Percentiles rank a stretch among this genome's conserved stretches.
Conservation (phyloP, 2,888 invertebrate genomes). For the Sussaba pulchella region DNA sequence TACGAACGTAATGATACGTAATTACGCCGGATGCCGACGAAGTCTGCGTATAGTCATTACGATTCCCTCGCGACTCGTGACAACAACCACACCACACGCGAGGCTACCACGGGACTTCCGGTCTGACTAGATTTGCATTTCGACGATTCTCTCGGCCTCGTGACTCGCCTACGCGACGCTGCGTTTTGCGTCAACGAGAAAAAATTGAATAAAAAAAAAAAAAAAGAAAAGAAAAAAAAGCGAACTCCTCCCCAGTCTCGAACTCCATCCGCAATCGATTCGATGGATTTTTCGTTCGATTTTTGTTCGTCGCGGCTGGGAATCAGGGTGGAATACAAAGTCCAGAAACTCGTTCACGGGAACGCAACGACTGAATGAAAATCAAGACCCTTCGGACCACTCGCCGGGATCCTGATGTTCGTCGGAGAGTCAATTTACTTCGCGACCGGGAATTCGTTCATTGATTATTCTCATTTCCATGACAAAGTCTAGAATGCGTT, state of each 20-base stretch:
- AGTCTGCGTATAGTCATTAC: conserved; percentile 48
- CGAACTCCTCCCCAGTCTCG: conserved; percentile 30
- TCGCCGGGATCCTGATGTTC: not conserved
- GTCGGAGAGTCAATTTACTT: not conserved
- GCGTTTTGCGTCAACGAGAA: conserved; percentile 2
- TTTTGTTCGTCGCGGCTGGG: conserved; percentile 9
- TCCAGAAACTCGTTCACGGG: conserved; percentile 15
- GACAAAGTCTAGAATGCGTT: not conserved
- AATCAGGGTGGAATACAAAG: conserved; percentile 55
- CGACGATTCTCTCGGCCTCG: conserved; percentile 66
- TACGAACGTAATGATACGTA: not conserved
- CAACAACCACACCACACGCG: conserved; percentile 23
- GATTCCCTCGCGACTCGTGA: conserved; percentile 45
- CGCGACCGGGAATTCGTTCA: not conserved
- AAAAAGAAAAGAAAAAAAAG: conserved; percentile 48
- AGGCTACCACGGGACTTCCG: conserved; percentile 49
- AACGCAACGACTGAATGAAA: not conserved
- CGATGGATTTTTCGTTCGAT: not conserved
- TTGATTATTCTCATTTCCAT: not conserved
- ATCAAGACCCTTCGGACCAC: not conserved
- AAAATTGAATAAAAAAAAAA: no score
- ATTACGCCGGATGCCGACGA: not conserved
- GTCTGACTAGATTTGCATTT: conserved; percentile 68
- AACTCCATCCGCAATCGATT: conserved; percentile 16
- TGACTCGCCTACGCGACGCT: conserved; percentile 64